phyloP scores from a whole-genome alignment of 2,888 invertebrate genomes.

The Drosophila neonasuta region DNA sequence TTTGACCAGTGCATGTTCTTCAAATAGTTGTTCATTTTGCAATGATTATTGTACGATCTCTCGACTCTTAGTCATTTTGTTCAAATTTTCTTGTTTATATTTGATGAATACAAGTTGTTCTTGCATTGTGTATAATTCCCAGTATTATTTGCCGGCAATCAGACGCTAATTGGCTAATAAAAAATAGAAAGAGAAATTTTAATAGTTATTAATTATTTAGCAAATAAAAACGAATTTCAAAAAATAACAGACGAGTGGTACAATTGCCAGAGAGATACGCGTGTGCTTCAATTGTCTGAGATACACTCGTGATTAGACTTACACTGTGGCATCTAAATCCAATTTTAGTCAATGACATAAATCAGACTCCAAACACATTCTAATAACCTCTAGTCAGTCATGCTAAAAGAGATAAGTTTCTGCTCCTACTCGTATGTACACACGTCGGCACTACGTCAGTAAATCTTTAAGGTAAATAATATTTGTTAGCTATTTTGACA shows the following conservation, averaged over 20 bases:
- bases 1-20: slow-evolving; percentile 84
- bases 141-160: slow-evolving; percentile 5
- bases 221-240: neutral
- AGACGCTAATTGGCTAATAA: slow-evolving; percentile 12
- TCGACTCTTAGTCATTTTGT: slow-evolving; percentile 12
- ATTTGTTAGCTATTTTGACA: slow-evolving; percentile 29
- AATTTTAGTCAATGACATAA: slow-evolving; percentile 2
- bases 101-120: slow-evolving; percentile 7
- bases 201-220: slow-evolving; percentile 14
- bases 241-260: neutral
- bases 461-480: slow-evolving; percentile 18
- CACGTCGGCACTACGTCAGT: slow-evolving; percentile 4
- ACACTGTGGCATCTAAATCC: neutral
- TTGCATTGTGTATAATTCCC: slow-evolving; percentile 18
- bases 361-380: slow-evolving; percentile 1
- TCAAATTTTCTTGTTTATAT: slow-evolving; percentile 9
- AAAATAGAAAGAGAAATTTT: slow-evolving; percentile 6
- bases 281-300: neutral
- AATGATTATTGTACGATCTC: slow-evolving; percentile 10
- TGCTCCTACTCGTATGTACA: slow-evolving; percentile 9
- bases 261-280: no score
- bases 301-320: neutral
- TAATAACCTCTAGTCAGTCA: slow-evolving; percentile 14
- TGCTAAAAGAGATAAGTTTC: neutral
- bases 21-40: slow-evolving; percentile 63